Evolutionary conservation across 2,888 invertebrate species (phyloP).

Genomic region (Leptarthrus brevirostris): DNA sequence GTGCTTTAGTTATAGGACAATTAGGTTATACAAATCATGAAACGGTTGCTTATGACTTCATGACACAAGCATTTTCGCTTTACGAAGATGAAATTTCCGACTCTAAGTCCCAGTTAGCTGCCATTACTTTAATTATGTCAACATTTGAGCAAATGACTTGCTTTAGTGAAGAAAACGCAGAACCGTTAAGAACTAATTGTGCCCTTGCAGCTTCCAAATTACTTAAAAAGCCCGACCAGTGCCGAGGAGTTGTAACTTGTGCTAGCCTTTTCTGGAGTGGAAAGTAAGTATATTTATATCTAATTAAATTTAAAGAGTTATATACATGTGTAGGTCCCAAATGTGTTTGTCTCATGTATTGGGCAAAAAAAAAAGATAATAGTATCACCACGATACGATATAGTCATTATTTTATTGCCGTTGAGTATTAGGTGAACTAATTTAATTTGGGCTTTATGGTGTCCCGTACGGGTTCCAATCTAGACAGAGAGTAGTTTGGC

Average conservation of each 20-base stretch:
- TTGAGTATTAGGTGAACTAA: too few relatives aligned
- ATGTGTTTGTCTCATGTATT: too few relatives aligned
- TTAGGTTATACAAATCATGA: conserved; percentile 95
- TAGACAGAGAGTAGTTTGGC: too few relatives aligned
- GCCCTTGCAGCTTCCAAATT: conserved; percentile 95
- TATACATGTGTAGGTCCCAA: background rate
- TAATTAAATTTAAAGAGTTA: background rate
- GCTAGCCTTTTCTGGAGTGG: conserved; percentile 98
- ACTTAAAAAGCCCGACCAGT: conserved; percentile 98
- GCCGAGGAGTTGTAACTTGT: conserved; percentile 91
- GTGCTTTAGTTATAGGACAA: conserved; percentile 91
- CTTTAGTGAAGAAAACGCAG: conserved; percentile 96
- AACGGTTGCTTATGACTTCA: conserved; percentile 97
- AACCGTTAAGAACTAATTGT: conserved; percentile 95
- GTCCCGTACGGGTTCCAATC: too few relatives aligned
- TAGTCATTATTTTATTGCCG: too few relatives aligned
- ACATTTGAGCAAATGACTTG: conserved; percentile 95
- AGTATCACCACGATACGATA: too few relatives aligned
- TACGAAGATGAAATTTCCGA: conserved; percentile 99
- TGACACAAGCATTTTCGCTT: conserved; percentile 92
- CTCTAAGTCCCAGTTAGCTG: conserved; percentile 95
- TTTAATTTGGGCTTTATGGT: too few relatives aligned
- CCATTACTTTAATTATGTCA: conserved; percentile 94
- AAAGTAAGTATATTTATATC: conserved; percentile 66
- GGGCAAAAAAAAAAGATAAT: too few relatives aligned